Evolutionary conservation across 2,113 vertebrate genomes (phyloP).

Genomic region (Jacana jacana): DNA sequence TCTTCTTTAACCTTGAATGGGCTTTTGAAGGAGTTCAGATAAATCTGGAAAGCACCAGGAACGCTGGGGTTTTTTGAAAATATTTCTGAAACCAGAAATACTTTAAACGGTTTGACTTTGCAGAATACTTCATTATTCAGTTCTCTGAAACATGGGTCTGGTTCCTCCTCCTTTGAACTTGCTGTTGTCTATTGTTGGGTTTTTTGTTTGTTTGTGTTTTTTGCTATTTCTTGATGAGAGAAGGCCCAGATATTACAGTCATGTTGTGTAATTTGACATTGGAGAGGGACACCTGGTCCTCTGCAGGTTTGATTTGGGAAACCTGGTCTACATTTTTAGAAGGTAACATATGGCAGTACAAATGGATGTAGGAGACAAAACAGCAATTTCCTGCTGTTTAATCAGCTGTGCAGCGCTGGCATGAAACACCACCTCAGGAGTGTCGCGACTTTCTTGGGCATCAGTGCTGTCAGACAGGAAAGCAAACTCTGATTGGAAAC

Average conservation of each 20-base stretch:
- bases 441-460: not conserved
- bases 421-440: not conserved
- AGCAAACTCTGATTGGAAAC: not conserved
- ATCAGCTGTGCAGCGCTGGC: not conserved
- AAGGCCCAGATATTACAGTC: not conserved
- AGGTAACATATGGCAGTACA: not conserved
- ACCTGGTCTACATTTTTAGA: not conserved
- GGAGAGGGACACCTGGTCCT: not conserved
- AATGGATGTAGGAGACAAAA: not conserved
- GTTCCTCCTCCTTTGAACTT: not conserved
- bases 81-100: conserved; percentile 35
- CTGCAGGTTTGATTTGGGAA: not conserved
- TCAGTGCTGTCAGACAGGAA: not conserved
- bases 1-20: conserved; percentile 24
- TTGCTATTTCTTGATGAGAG: not conserved
- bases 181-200: not conserved
- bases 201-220: not conserved
- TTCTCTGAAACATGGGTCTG: not conserved
- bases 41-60: conserved; percentile 47
- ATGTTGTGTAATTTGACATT: not conserved
- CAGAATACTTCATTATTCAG: conserved; percentile 8
- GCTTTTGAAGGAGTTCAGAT: conserved; percentile 45
- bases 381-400: not conserved
- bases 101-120: not conserved
- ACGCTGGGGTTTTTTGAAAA: not conserved